Evolutionary conservation across 2,113 vertebrate genomes (phyloP).

Genomic region (Phylloscopus trochiloides): DNA sequence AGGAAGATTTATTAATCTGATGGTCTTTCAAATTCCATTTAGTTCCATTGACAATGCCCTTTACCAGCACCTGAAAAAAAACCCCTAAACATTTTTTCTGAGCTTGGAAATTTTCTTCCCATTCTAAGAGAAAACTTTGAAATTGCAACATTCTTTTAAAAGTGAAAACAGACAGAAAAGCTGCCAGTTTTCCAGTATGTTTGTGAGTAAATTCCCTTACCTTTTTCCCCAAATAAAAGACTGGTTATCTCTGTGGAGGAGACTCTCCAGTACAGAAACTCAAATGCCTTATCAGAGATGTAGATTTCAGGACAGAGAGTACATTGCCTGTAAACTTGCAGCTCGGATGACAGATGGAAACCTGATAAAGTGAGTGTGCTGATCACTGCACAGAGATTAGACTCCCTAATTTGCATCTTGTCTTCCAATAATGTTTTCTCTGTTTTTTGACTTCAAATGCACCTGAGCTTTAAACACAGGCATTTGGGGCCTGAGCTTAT

Average conservation of each 20-base stretch:
- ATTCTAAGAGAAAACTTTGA: background rate
- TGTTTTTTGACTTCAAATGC: background rate
- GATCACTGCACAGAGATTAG: constrained; percentile 30
- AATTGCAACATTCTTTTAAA: background rate
- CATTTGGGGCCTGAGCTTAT: background rate
- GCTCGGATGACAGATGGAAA: constrained; percentile 63
- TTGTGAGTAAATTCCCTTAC: background rate
- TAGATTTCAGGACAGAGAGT: constrained; percentile 49
- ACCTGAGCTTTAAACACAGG: background rate
- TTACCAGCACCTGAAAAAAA: background rate
- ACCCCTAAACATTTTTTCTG: background rate
- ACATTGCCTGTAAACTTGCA: constrained; percentile 55
- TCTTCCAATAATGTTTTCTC: background rate
- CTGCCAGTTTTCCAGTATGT: background rate
- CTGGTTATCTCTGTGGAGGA: background rate
- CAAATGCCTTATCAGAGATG: background rate
- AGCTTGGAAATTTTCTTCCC: background rate
- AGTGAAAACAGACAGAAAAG: background rate
- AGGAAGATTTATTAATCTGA: background rate
- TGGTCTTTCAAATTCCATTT: background rate
- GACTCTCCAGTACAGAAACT: background rate
- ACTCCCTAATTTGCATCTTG: constrained; percentile 41
- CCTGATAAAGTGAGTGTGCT: constrained; percentile 38
- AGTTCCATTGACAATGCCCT: background rate
- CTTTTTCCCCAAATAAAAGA: background rate